Percentiles rank a stretch among this genome's conserved stretches.
Conservation (phyloP, 2,888 invertebrate genomes). For the Hofmannophila pseudospretella region DNA sequence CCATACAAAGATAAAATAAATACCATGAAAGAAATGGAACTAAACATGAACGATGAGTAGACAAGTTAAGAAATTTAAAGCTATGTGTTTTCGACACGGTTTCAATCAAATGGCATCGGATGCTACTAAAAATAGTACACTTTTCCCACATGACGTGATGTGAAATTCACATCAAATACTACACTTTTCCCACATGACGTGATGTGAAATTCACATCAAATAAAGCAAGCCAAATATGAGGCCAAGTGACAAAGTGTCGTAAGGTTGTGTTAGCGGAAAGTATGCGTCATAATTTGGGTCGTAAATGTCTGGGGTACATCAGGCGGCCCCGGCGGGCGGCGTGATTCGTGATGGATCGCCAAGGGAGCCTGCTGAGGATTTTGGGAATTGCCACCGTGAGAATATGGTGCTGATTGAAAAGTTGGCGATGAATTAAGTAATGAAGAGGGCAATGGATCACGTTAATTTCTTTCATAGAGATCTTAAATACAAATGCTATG, state of each 20-base stretch:
- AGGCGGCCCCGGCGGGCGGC: conserved; percentile 24
- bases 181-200: background rate
- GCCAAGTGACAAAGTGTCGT: conserved; percentile 21
- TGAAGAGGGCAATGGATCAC: no score
- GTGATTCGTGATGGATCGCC: conserved; percentile 64
- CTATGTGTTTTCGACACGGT: no score
- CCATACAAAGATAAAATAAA: no score
- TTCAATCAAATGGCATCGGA: no score
- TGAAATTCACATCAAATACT: background rate
- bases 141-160: background rate
- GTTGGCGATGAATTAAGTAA: background rate
- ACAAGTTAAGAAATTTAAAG: no score
- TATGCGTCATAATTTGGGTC: conserved; percentile 64
- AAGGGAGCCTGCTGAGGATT: conserved; percentile 26
- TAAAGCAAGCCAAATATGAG: background rate
- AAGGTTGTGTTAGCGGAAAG: conserved; percentile 51
- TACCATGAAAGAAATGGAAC: no score
- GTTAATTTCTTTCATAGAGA: no score
- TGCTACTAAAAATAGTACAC: no score
- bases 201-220: background rate
- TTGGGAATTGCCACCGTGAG: background rate
- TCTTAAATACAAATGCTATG: no score
- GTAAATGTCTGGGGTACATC: conserved; percentile 59
- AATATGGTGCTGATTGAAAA: background rate
- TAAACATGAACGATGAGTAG: no score